Conservation (phyloP, 2,113 vertebrate genomes). For the Pomatorhinus ruficollis region DNA sequence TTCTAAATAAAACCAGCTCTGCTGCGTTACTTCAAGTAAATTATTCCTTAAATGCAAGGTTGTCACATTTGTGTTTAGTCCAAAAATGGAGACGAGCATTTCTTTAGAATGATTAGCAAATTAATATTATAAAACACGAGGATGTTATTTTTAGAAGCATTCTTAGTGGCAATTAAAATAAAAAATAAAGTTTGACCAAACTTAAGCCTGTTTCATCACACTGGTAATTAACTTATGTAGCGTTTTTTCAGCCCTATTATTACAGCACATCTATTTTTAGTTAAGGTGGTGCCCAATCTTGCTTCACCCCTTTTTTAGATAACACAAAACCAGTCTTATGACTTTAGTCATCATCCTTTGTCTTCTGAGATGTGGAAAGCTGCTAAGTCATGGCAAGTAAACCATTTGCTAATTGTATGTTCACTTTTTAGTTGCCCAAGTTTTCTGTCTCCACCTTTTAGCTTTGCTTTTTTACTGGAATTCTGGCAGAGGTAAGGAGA, state of each 20-base stretch:
- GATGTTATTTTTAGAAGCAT: slow-evolving; percentile 1
- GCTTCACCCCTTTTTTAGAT: neutral
- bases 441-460: neutral
- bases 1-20: neutral
- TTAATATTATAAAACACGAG: neutral
- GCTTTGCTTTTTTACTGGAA: neutral
- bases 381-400: neutral
- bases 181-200: neutral
- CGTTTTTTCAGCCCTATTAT: neutral
- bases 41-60: neutral
- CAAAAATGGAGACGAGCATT: neutral
- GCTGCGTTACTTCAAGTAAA: neutral
- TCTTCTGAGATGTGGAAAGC: neutral
- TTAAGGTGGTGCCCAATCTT: neutral
- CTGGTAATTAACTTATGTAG: neutral
- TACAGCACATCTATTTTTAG: neutral
- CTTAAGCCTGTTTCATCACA: neutral
- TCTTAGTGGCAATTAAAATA: neutral
- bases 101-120: neutral
- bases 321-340: neutral
- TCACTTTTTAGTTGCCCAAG: neutral
- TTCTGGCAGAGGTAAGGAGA: neutral
- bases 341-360: neutral
- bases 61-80: neutral
- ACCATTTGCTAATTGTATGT: neutral